phyloP scores from a whole-genome alignment of 2,113 vertebrate species.

The Phaethornis superciliosus region DNA sequence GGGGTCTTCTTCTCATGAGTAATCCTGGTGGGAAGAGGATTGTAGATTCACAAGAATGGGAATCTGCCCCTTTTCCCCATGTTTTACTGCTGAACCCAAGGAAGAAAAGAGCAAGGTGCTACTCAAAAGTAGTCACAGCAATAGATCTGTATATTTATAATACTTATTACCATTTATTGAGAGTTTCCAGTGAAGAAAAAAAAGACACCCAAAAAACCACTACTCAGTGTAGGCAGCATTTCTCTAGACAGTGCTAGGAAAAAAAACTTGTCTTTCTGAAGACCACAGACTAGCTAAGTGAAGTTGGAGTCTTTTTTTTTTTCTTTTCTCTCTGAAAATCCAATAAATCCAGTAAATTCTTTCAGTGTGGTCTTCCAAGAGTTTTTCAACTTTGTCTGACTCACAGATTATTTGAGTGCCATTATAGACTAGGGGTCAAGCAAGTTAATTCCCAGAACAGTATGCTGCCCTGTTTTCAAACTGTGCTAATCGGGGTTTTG shows the following conservation, averaged over 20 bases:
- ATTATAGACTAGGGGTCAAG: conserved; percentile 50
- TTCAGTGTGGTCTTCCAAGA: conserved; percentile 69
- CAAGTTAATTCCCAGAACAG: conserved; percentile 66
- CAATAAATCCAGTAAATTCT: conserved; percentile 70
- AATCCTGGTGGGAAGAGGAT: not conserved
- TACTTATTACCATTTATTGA: not conserved
- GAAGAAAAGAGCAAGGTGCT: not conserved
- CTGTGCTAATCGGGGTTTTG: conserved; percentile 59
- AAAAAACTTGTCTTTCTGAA: conserved; percentile 17
- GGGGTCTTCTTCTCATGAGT: not conserved
- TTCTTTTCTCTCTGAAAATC: conserved; percentile 69
- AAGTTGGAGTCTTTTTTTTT: conserved; percentile 55
- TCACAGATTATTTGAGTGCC: conserved; percentile 68
- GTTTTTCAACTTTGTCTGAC: conserved; percentile 66
- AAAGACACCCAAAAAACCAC: not conserved
- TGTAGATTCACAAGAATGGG: not conserved
- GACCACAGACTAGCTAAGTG: conserved; percentile 26
- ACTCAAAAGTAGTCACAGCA: not conserved
- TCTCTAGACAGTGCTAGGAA: not conserved
- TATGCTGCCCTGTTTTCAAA: conserved; percentile 59
- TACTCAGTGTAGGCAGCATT: not conserved
- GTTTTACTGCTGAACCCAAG: not conserved
- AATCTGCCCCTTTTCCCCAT: not conserved
- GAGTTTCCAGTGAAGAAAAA: not conserved
- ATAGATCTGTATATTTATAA: not conserved